A percentile compares a stretch with the other conserved stretches of the same genome.
Evolutionary conservation across 2,888 invertebrate genomes (phyloP).

Genomic region (Linyphia triangularis): DNA sequence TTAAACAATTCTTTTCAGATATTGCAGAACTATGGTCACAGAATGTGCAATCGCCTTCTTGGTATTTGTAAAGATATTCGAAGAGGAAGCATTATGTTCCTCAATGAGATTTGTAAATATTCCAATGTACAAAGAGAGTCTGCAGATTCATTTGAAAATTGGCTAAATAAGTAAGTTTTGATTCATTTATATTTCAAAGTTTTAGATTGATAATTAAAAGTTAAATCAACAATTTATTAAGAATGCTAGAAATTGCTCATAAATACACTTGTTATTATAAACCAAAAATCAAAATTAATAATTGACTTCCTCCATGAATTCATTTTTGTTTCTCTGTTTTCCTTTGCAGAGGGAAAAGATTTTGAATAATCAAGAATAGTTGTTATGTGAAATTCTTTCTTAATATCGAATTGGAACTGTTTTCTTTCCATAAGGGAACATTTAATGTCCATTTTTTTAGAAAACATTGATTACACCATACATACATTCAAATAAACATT

Average conservation of each 20-base stretch:
- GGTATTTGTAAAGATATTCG: slow-evolving; percentile 76
- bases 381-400: too few relatives aligned
- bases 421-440: too few relatives aligned
- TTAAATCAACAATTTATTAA: not conserved
- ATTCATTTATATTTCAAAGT: not conserved
- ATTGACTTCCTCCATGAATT: too few relatives aligned
- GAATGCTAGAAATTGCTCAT: not conserved
- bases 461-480: too few relatives aligned
- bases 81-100: slow-evolving; percentile 78
- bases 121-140: slow-evolving; percentile 78
- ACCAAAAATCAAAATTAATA: too few relatives aligned
- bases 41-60: slow-evolving; percentile 18
- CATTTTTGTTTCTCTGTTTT: not conserved
- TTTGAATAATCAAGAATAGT: too few relatives aligned
- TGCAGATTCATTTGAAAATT: slow-evolving; percentile 76
- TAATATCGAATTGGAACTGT: too few relatives aligned
- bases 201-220: not conserved
- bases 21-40: slow-evolving; percentile 28
- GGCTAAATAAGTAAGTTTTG: slow-evolving; percentile 76
- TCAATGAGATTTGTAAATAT: slow-evolving; percentile 79
- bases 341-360: too few relatives aligned
- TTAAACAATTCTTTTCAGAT: slow-evolving; percentile 27
- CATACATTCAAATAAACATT: too few relatives aligned
- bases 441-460: too few relatives aligned
- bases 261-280: too few relatives aligned